phyloP scores from a whole-genome alignment of 2,113 vertebrate species.

The Gymnogyps californianus region DNA sequence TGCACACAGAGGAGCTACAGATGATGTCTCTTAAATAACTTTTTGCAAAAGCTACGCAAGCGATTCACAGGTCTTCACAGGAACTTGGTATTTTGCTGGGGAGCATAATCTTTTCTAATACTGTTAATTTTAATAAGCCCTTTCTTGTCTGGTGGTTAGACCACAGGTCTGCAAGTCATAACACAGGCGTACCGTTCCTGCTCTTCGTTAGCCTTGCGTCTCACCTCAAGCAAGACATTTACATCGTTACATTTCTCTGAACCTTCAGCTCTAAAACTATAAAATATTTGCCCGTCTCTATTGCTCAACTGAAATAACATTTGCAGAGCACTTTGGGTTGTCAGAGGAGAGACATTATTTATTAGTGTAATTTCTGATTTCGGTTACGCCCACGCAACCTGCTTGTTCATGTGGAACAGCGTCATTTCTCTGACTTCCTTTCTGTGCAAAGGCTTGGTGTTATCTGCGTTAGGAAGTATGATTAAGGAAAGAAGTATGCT shows the following conservation, averaged over 20 bases:
- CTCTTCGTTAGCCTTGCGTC: not conserved
- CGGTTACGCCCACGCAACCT: not conserved
- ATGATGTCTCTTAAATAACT: not conserved
- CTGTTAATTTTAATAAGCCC: slow-evolving; percentile 39
- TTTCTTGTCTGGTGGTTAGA: slow-evolving; percentile 53
- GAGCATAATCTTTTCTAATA: slow-evolving; percentile 21
- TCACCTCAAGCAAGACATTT: not conserved
- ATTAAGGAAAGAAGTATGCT: slow-evolving; percentile 25
- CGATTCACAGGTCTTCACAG: slow-evolving; percentile 21
- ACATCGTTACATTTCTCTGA: not conserved
- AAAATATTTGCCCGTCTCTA: not conserved
- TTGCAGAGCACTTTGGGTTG: not conserved
- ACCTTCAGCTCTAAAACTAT: not conserved
- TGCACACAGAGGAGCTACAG: not conserved
- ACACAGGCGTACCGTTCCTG: not conserved
- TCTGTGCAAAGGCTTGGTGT: not conserved
- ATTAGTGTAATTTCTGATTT: slow-evolving; percentile 34
- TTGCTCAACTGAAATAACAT: not conserved
- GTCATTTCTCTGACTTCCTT: slow-evolving; percentile 46
- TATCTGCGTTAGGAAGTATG: slow-evolving; percentile 12
- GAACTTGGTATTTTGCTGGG: slow-evolving; percentile 26
- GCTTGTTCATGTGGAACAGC: slow-evolving; percentile 16
- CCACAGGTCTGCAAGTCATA: slow-evolving; percentile 29
- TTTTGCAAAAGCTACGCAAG: not conserved
- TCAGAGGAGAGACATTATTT: slow-evolving; percentile 6